Evolutionary conservation across 2,797 vertebrate genomes (phyloP).

Genomic region (Gymnoscopelus braueri): DNA sequence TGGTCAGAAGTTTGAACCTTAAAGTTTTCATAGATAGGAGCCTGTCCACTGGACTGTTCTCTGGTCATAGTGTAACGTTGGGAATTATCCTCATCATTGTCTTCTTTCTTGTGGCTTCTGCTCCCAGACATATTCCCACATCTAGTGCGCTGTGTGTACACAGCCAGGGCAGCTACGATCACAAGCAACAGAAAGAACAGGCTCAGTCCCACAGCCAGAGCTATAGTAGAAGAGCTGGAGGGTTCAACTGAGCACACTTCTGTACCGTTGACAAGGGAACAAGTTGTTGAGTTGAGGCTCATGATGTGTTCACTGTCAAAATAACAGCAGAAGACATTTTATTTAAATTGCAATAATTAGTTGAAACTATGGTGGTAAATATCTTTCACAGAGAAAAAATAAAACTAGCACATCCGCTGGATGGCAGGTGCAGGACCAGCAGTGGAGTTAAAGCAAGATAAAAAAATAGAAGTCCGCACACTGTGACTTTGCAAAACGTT

Average conservation of each 20-base stretch:
- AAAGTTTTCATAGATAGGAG: conserved; percentile 79
- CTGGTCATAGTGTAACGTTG: conserved; percentile 32
- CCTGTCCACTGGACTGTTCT: conserved; percentile 16
- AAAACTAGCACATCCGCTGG: too few species aligned
- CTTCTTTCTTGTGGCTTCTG: conserved; percentile 35
- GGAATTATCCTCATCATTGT: conserved; percentile 15
- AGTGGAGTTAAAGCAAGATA: too few species aligned
- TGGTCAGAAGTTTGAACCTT: not conserved
- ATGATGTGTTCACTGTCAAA: conserved; percentile 61
- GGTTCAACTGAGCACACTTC: rapidly evolving
- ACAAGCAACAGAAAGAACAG: conserved; percentile 56
- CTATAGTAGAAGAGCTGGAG: rapidly evolving
- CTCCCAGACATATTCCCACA: conserved; percentile 24
- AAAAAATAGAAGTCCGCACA: too few species aligned
- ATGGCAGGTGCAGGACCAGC: too few species aligned
- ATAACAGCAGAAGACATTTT: not conserved
- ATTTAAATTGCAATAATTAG: not conserved
- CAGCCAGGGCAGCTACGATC: conserved; percentile 1
- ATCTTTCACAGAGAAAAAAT: too few species aligned
- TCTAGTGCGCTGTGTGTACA: conserved; percentile 43
- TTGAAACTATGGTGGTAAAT: not conserved
- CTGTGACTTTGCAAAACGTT: too few species aligned
- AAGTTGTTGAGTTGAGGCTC: not conserved
- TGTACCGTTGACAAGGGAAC: not conserved
- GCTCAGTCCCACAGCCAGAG: conserved; percentile 52